Conservation (phyloP, 92 coral and sea anemone genomes). For the Porites divaricata region DNA sequence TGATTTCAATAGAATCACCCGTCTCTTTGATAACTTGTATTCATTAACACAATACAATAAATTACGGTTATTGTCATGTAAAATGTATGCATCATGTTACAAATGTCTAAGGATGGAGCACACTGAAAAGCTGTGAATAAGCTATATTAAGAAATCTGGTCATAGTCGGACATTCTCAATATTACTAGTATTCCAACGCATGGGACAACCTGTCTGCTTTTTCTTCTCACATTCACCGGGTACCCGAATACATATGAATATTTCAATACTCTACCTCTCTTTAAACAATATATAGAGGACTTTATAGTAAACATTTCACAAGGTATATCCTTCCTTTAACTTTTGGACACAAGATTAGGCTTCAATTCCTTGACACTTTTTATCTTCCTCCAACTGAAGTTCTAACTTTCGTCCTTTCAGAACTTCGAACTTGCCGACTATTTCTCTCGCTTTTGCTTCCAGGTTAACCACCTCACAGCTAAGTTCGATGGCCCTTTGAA, state of each 20-base stretch:
- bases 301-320: not conserved
- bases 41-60: too few relatives aligned
- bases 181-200: too few relatives aligned
- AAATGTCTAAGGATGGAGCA: too few relatives aligned
- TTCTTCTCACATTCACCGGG: not conserved
- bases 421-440: slow-evolving; percentile 59
- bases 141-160: too few relatives aligned
- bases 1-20: too few relatives aligned
- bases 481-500: slow-evolving; percentile 76
- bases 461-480: slow-evolving; percentile 81
- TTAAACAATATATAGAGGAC: not conserved
- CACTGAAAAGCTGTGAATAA: too few relatives aligned
- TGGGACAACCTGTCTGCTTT: not conserved
- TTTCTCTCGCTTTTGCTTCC: slow-evolving; percentile 68
- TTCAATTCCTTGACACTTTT: not conserved
- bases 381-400: slow-evolving; percentile 8
- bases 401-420: slow-evolving; percentile 57
- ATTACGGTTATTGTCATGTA: too few relatives aligned
- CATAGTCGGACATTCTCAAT: too few relatives aligned
- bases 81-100: too few relatives aligned
- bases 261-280: slow-evolving; percentile 4
- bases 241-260: slow-evolving; percentile 29
- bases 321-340: not conserved
- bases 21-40: too few relatives aligned
- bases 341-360: not conserved